Base-by-base conservation (phyloP, 2,888 invertebrate genomes). In the Ommatoiulus sabulosus region DNA sequence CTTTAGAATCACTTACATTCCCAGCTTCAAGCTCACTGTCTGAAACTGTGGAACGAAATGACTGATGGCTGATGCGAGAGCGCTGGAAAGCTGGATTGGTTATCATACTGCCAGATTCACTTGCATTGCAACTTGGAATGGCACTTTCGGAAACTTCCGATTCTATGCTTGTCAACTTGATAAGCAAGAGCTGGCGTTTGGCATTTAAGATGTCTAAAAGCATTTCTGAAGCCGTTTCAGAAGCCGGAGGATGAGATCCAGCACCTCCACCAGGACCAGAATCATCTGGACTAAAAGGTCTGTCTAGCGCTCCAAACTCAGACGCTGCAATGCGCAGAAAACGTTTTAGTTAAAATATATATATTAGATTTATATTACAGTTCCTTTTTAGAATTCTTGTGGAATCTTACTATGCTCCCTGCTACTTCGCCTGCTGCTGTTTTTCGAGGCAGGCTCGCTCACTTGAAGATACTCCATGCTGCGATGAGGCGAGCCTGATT, bases 201-300 rank as follows among this genome's bases (percentile, higher is more conserved):
- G 97, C 97, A 90, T 96, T 97, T 91, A 98, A 94, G 95, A 98
- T 96, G 92, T 98, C 98, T 92, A 97, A 95, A 92, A 98, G 97
- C 95, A 98, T 97, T 92, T 98, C 98, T 0, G 97, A 95, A 3
- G 97, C 96, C 87, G 92, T 91, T 86, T 90, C 90, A 63, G 87
- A 43, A 35, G 87, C 35, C 24, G 84, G 87, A 57, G 85, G 87
- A 87, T 88, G 86, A 57, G 87, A 87, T 3, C 84, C 85, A 43
- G 57, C 46, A 20, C 87, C 88, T 86, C 88, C 86, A 8, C 46
- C 89, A 10, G 44, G 43, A 44, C 88, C 46, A 52, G 85, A 48
- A 6, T 87, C 89, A 84, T 84, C 89, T 86, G 86, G 88, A 86
- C 48, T 88, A 44, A 89, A 72, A 72, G 85, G 72, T 17, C 87